These are phyloP conservation scores for Aleiodes sp. DNA, from an alignment of 1,140 invertebrate genomes.

Conservation along the genomic window DNA sequence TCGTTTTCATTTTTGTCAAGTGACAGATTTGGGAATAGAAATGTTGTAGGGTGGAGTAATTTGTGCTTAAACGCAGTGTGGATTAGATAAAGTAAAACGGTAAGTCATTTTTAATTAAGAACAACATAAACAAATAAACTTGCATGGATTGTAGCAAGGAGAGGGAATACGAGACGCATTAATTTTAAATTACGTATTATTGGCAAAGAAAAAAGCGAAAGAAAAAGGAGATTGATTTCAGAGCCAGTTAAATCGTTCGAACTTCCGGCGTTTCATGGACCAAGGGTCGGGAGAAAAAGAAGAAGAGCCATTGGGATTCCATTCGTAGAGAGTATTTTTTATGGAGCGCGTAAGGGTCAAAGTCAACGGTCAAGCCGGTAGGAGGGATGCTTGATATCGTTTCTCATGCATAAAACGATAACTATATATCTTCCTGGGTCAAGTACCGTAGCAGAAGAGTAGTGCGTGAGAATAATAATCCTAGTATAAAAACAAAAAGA, in stretches of 20 bases:
- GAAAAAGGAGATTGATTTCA: neutral
- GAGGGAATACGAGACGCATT: constrained; percentile 27
- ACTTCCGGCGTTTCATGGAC: constrained; percentile 28
- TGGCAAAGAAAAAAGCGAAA: neutral
- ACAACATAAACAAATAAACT: neutral
- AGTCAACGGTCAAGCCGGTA: constrained; percentile 27
- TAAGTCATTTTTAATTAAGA: neutral
- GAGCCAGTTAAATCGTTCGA: constrained; percentile 16
- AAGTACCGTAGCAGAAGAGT: constrained; percentile 24
- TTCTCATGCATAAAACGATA: constrained; percentile 35
- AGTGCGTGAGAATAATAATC: neutral
- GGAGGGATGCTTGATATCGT: constrained; percentile 18
- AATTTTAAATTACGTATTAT: neutral
- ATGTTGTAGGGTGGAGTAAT: constrained; percentile 3
- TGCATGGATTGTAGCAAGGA: neutral
- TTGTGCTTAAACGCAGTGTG: neutral
- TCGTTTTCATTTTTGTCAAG: neutral
- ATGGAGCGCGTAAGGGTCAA: constrained; percentile 9
- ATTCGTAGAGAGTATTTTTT: neutral
- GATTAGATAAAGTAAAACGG: neutral
- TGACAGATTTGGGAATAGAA: neutral
- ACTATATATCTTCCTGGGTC: constrained; percentile 16
- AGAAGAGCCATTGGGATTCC: neutral
- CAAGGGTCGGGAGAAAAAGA: constrained; percentile 15
- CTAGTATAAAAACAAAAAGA: neutral